Base-by-base conservation (phyloP, 2,888 invertebrate genomes). In the Listrodromus nycthemerus region DNA sequence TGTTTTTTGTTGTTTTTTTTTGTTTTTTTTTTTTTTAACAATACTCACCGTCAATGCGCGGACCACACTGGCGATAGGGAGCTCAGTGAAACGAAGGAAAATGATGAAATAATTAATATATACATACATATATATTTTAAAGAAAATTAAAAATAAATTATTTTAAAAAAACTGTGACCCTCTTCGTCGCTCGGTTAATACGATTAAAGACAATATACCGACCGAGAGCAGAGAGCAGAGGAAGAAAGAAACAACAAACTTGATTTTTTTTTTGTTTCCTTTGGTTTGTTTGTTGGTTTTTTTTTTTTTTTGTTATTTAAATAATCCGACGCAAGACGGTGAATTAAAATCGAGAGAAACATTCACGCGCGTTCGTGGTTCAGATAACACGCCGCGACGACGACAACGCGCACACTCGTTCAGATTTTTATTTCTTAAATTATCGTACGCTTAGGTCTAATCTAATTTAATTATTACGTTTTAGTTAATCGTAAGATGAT, bases 381-480 rank as follows among this genome's bases (percentile, higher is more conserved):
- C 16, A n/a, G 27, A 27, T 37, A 58, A 37, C n/a, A 52, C 41
- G 0, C n/a, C 61, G 58, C 24, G 21, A 80, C 58, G 55, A 67
- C 76, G 50, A 71, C 73, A 45, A 77, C 65, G 48, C 55, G 73
- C 66, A 63, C 71, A 74, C 48, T 65, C 67, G 69, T 70, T 74
- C 65, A 63, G 27, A 16, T 58, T 66, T 71, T 66, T 63, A 30
- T 80, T 70, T 70, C 48, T 66, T 80, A 65, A 58, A 52, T 61
- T 21, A 66, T 69, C 58, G 50, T 69, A 48, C 27, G 48, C 6
- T 58, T 66, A 79, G 41, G 50, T 80, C 69, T 41, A 71, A 76
- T 75, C 67, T 80, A 74, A 77, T 84, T 77, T 71, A 75, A 75
- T 78, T 77, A 58, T 30, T 81, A 77, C 70, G 74, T 77, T 84